phyloP scores from a whole-genome alignment of 2,797 vertebrate species.

The Microctenopoma steveboyesi region DNA sequence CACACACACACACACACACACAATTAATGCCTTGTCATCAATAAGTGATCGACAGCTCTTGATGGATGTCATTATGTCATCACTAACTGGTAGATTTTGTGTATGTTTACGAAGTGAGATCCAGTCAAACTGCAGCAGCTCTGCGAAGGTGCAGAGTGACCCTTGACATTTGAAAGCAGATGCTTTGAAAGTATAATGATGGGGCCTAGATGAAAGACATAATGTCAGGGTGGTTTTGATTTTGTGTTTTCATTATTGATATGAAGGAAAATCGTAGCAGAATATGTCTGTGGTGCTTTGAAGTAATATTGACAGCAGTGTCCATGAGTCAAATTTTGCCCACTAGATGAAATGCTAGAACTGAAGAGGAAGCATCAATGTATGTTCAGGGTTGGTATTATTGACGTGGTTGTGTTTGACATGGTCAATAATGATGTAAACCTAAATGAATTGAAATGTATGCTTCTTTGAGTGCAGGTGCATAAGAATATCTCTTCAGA shows the following conservation, averaged over 20 bases:
- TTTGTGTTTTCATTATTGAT: conserved; percentile 53
- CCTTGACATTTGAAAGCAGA: conserved; percentile 58
- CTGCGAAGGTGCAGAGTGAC: conserved; percentile 46
- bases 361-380: conserved; percentile 17
- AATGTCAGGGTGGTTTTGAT: conserved; percentile 51
- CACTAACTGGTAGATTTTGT: conserved; percentile 38
- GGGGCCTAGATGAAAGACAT: conserved; percentile 70
- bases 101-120: conserved; percentile 53
- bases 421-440: neutral
- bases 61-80: conserved; percentile 66
- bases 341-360: conserved; percentile 34
- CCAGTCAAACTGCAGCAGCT: conserved; percentile 49
- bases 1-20: conserved; percentile 56
- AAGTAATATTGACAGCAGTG: conserved; percentile 58
- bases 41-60: conserved; percentile 70
- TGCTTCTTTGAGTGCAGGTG: conserved; percentile 3
- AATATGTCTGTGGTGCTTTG: conserved; percentile 64
- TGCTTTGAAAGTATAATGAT: conserved; percentile 33
- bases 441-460: neutral
- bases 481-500: conserved; percentile 10
- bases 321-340: conserved; percentile 36
- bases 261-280: conserved; percentile 42
- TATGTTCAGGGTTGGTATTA: conserved; percentile 1
- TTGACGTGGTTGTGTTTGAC: neutral
- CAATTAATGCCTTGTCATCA: conserved; percentile 70